A percentile compares a stretch with the other conserved stretches of the same genome.
Evolutionary conservation across 2,797 vertebrate genomes (phyloP).

Genomic region (Simalia tracyae): DNA sequence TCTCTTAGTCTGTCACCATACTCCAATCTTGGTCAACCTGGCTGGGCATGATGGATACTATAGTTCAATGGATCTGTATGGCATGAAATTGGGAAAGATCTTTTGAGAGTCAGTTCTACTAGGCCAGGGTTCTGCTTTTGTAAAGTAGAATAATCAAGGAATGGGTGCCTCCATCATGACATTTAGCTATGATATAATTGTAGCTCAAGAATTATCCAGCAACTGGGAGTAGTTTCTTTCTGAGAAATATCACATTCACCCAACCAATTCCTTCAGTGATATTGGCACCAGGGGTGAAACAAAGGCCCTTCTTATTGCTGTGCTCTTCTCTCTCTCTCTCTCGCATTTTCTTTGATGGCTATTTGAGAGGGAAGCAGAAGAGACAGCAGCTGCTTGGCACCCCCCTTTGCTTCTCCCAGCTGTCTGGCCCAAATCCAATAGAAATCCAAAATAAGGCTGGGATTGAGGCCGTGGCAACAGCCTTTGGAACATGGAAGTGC

Average conservation of each 20-base stretch:
- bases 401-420: background rate
- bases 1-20: background rate
- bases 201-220: background rate
- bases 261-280: background rate
- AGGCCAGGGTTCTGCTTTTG: background rate
- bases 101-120: background rate
- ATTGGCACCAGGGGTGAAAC: background rate
- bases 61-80: background rate
- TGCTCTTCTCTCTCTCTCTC: background rate
- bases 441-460: background rate
- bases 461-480: background rate
- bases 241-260: background rate
- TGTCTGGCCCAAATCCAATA: background rate
- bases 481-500: background rate
- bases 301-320: background rate
- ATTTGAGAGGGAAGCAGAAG: background rate
- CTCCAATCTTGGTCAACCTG: background rate
- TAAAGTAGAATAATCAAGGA: background rate
- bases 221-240: background rate
- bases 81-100: background rate
- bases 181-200: background rate
- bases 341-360: background rate
- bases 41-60: background rate
- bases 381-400: constrained; percentile 13
- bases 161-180: background rate